A percentile compares a stretch with the other conserved stretches of the same genome.
These are phyloP conservation scores for Smutsia temminckii DNA, from an alignment of 2,797 vertebrate species.

Conservation along the genomic window DNA sequence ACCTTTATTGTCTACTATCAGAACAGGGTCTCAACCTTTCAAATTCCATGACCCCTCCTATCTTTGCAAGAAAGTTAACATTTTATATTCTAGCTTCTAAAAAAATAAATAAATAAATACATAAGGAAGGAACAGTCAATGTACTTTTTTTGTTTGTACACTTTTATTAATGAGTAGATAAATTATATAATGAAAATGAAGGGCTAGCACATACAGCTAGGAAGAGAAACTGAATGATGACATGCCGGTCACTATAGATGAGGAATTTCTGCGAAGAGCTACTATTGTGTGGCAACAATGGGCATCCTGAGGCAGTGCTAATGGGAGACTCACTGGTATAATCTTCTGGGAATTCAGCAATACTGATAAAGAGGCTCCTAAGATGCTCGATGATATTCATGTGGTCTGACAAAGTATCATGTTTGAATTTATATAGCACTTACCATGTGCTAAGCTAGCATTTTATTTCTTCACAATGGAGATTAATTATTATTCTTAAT, in stretches of 20 bases:
- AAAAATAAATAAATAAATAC: neutral
- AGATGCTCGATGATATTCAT: neutral
- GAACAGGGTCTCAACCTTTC: neutral
- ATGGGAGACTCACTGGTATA: neutral
- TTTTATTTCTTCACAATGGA: neutral
- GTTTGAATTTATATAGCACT: neutral
- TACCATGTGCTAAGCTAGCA: neutral
- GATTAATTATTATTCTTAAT: neutral
- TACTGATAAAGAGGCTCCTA: neutral
- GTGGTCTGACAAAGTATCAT: neutral
- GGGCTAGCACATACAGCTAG: neutral
- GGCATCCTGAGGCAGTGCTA: neutral
- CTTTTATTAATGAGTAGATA: neutral
- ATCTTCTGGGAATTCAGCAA: neutral
- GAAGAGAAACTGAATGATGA: neutral
- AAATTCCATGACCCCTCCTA: neutral
- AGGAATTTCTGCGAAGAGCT: neutral
- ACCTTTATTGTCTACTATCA: neutral
- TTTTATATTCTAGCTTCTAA: neutral
- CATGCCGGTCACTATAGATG: neutral
- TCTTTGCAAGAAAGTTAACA: neutral
- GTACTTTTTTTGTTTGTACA: neutral
- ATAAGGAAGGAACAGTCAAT: neutral
- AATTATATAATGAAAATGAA: neutral
- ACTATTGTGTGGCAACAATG: neutral